A percentile compares a stretch with the other conserved stretches of the same genome.
Conservation (phyloP, 1,140 invertebrate genomes). For the Panagrolaimus sp. region DNA sequence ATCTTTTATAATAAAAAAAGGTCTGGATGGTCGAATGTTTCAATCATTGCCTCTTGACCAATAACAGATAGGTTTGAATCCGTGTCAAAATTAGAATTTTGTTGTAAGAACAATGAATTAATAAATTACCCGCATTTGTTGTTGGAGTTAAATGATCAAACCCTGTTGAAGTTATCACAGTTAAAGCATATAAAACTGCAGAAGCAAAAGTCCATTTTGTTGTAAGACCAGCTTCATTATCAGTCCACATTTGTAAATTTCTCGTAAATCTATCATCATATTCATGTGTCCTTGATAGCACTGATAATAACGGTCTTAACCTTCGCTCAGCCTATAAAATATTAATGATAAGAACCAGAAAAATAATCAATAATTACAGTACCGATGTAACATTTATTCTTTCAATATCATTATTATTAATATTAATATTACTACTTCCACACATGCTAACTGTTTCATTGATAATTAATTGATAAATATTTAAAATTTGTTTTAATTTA, state of each 20-base stretch:
- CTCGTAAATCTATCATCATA: conserved; percentile 56
- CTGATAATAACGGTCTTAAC: conserved; percentile 49
- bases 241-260: conserved; percentile 60
- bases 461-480: conserved; percentile 55
- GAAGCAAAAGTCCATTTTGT: conserved; percentile 62
- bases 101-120: too few species aligned
- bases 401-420: background rate
- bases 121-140: too few species aligned
- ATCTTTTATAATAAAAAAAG: too few species aligned
- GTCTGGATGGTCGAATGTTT: too few species aligned
- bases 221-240: conserved; percentile 46
- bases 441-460: conserved; percentile 54
- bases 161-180: conserved; percentile 64
- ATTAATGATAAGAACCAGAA: too few species aligned
- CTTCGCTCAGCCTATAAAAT: conserved; percentile 46
- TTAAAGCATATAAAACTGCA: conserved; percentile 62
- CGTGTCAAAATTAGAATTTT: too few species aligned
- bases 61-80: too few species aligned
- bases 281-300: conserved; percentile 56
- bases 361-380: conserved; percentile 22
- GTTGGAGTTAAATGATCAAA: conserved; percentile 26
- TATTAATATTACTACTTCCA: conserved; percentile 20
- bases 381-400: background rate
- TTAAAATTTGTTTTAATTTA: conserved; percentile 46
- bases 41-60: too few species aligned